A percentile compares a stretch with the other conserved stretches of the same genome.
These are phyloP conservation scores for Drosophila nigrodunni DNA, from an alignment of 1,140 invertebrate genomes.

Conservation along the genomic window DNA sequence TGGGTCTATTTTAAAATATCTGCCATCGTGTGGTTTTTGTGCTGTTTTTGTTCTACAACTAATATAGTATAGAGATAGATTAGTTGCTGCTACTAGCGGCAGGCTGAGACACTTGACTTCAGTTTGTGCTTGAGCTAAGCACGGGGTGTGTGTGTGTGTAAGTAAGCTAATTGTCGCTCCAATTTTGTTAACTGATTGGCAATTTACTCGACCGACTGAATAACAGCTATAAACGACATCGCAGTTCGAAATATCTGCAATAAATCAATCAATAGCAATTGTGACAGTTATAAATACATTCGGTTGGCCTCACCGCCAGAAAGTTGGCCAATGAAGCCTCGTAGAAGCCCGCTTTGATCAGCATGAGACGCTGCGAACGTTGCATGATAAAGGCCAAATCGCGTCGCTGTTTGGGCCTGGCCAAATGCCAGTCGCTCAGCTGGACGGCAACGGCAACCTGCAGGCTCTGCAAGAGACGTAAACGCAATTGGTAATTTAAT, in stretches of 20 bases:
- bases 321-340: conserved; percentile 78
- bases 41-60: neutral
- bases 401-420: conserved; percentile 52
- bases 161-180: conserved; percentile 14
- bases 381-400: conserved; percentile 63
- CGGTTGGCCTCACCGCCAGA: conserved; percentile 53
- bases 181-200: conserved; percentile 7
- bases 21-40: conserved; percentile 1
- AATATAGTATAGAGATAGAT: conserved; percentile 1
- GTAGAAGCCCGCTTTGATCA: conserved; percentile 80
- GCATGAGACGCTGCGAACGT: conserved; percentile 64
- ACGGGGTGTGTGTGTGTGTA: neutral
- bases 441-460: conserved; percentile 67
- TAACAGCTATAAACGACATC: conserved; percentile 63
- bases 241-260: conserved; percentile 62
- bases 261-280: conserved; percentile 10
- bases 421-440: conserved; percentile 63
- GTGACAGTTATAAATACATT: neutral
- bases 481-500: too few species aligned
- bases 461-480: conserved; percentile 51
- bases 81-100: neutral
- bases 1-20: neutral
- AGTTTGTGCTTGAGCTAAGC: conserved; percentile 4
- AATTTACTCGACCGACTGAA: conserved; percentile 62
- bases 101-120: neutral